These are phyloP conservation scores for Hepsetus odoe DNA, from an alignment of 2,113 vertebrate genomes.

Conservation along the genomic window DNA sequence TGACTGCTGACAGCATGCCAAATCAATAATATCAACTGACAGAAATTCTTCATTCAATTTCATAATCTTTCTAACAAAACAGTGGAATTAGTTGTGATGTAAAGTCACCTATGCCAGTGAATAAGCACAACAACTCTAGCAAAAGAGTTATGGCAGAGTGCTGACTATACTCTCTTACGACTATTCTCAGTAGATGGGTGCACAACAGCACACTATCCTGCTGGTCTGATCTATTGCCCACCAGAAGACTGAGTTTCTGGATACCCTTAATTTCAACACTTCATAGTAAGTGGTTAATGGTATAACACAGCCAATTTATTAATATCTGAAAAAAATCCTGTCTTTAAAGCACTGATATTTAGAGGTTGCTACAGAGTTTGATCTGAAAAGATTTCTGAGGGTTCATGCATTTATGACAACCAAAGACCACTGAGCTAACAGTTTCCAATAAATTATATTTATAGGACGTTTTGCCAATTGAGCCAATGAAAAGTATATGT, in stretches of 20 bases:
- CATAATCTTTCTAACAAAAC: slow-evolving; percentile 16
- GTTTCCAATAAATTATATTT: too few relatives aligned
- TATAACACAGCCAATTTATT: not conserved
- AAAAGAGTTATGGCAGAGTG: not conserved
- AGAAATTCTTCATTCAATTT: slow-evolving; percentile 22
- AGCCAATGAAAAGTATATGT: too few relatives aligned
- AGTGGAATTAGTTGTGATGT: not conserved
- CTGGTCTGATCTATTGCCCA: not conserved
- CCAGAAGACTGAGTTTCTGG: not conserved
- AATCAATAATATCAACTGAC: slow-evolving; percentile 25
- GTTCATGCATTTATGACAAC: too few relatives aligned
- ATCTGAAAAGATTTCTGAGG: too few relatives aligned
- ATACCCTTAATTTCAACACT: not conserved
- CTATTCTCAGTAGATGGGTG: not conserved
- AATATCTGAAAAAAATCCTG: too few relatives aligned
- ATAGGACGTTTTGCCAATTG: too few relatives aligned
- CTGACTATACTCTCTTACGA: not conserved
- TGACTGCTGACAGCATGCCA: slow-evolving; percentile 12
- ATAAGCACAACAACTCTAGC: not conserved
- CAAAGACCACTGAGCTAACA: too few relatives aligned
- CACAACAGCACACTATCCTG: slow-evolving; percentile 12
- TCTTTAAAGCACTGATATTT: too few relatives aligned
- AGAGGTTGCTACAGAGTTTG: too few relatives aligned
- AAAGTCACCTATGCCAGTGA: slow-evolving; percentile 1
- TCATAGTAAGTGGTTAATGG: too few relatives aligned